Percentiles rank a stretch among this genome's conserved stretches.
Evolutionary conservation across 2,888 invertebrate genomes (phyloP).

Genomic region (Psylliodes chrysocephalus): DNA sequence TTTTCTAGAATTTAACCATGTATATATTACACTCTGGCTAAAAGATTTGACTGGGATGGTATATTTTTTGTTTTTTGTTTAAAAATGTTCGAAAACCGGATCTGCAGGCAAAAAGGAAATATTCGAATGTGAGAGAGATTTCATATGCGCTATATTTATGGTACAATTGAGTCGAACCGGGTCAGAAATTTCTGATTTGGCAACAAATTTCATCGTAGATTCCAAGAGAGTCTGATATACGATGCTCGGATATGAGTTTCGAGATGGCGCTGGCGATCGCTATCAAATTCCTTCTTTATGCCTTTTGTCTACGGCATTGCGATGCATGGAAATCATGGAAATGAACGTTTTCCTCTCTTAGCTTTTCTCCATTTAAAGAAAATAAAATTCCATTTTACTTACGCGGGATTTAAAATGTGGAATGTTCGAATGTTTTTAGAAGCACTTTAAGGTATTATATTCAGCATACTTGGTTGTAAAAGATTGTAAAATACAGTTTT

Average conservation of each 20-base stretch:
- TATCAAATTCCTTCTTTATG: conserved; percentile 29
- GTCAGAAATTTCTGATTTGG: conserved; percentile 50
- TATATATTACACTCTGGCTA: too few species aligned
- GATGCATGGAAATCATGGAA: conserved; percentile 12
- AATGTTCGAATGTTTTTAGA: neutral
- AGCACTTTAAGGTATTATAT: too few species aligned
- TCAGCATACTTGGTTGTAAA: too few species aligned
- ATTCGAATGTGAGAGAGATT: conserved; percentile 45
- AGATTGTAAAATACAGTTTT: too few species aligned
- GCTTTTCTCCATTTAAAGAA: neutral
- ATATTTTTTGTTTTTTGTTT: too few species aligned
- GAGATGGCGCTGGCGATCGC: conserved; percentile 22
- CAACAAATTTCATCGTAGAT: conserved; percentile 44
- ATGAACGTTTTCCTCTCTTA: conserved; percentile 14
- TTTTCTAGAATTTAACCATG: too few species aligned
- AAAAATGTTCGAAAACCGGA: neutral
- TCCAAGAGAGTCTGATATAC: conserved; percentile 27
- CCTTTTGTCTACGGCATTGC: conserved; percentile 25
- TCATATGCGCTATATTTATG: conserved; percentile 49
- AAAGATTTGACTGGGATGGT: too few species aligned
- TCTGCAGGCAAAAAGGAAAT: conserved; percentile 31
- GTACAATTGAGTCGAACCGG: conserved; percentile 44
- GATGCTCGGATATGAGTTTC: conserved; percentile 22
- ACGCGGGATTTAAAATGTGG: neutral
- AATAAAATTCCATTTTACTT: neutral